Evolutionary conservation across 53 echinoderm and acorn worm genomes (phyloP).

Genomic region (Echinometra lucunter): DNA sequence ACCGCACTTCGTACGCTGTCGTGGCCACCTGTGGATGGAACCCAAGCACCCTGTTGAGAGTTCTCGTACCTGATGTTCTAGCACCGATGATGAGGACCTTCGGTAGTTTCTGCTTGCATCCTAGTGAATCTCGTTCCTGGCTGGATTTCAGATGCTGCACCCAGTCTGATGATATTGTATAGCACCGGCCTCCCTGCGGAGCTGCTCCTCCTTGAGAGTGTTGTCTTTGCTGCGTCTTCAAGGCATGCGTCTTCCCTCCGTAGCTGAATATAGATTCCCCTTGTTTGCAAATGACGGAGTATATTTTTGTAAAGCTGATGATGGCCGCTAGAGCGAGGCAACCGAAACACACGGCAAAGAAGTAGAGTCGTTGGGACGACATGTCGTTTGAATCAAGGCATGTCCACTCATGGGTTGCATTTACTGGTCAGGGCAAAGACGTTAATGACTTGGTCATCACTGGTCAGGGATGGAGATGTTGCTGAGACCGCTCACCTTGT

Average conservation of each 20-base stretch:
- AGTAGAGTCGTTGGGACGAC: slow-evolving; percentile 11
- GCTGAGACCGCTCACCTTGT: background rate
- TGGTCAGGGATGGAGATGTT: background rate
- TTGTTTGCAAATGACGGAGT: background rate
- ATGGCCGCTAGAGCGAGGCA: slow-evolving; percentile 7
- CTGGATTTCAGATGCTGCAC: background rate
- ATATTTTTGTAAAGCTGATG: slow-evolving; percentile 35
- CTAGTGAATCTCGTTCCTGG: slow-evolving; percentile 1
- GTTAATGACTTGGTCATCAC: background rate
- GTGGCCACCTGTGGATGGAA: slow-evolving; percentile 69
- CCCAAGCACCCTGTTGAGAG: slow-evolving; percentile 52
- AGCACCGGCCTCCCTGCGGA: background rate
- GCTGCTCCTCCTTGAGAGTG: background rate
- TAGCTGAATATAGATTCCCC: background rate
- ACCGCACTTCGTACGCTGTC: slow-evolving; percentile 59
- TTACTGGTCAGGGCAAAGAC: background rate
- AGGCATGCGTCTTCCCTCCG: background rate
- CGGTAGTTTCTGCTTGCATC: slow-evolving; percentile 66
- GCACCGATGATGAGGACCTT: slow-evolving; percentile 72
- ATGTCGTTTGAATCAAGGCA: background rate
- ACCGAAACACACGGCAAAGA: slow-evolving; percentile 43
- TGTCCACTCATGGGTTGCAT: background rate
- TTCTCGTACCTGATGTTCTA: slow-evolving; percentile 66
- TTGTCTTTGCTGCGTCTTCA: background rate
- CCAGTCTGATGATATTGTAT: slow-evolving; percentile 36